Evolutionary conservation across 2,888 invertebrate genomes (phyloP), one percentile per base, ranked within the genome.

Genomic region (Yponomeuta malinellus): DNA sequence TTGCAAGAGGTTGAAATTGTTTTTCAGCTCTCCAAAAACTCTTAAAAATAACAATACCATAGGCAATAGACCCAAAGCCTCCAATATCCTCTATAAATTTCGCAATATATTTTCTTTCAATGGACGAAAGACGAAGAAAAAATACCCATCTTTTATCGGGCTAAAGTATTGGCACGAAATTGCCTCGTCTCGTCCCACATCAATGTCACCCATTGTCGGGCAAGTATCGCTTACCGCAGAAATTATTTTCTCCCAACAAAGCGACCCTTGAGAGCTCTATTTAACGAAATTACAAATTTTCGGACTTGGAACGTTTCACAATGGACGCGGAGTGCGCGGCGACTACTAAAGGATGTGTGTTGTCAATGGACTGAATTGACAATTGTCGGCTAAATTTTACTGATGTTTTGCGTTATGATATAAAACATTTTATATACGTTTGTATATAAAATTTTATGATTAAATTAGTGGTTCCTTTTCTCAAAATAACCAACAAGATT

Each of bases 151-250:
- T 48, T 68, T 37, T 37, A 67, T 43, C 68, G 2, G 37, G n/a
- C 31, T 10, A 43, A 15, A 43, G 68, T 52, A 68, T 68, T 68
- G 52, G 52, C 68, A 68, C 74, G 75, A 79, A 77, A 80, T 78
- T 77, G 76, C 73, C 74, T 75, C 73, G 75, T 82, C 89, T 75
- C 73, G 75, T 82, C 89, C 89, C 83, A 81, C 82, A 74, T 88
- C 89, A 89, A 81, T 84, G 89, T 88, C 88, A 83, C 1, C 83
- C 73, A 85, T 91, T 89, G 88, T 90, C 73, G 73, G 59, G 77
- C 82, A 81, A 85, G 90, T 90, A 91, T 91, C 90, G 83, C 77
- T 91, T 90, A 91, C 91, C 91, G 87, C 91, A 92, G 82, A 90
- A 90, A 90, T 89, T 89, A 89, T 89, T 85, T 81, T 80, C 81